Evolutionary conservation across 2,888 invertebrate genomes (phyloP), one percentile per base, ranked within the genome.

Genomic region (Melangyna quadrimaculata): DNA sequence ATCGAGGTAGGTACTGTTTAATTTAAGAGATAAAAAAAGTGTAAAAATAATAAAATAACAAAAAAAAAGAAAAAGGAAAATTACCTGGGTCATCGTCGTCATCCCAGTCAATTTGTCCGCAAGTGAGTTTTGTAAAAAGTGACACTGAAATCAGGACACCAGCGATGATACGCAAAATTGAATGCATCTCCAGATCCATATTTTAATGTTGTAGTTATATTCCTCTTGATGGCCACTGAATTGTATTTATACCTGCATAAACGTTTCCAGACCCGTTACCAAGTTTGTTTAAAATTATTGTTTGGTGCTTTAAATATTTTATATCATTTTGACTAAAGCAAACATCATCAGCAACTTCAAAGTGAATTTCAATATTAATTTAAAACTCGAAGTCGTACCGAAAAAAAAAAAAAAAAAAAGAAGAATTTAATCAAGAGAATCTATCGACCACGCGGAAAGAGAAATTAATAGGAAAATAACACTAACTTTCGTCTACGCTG

Each of bases 61-160:
- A n/a, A 75, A 22, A 22, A 12, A 22, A n/a, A n/a, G n/a, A n/a
- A n/a, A n/a, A 3, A 37, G 3, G 3, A 14, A 57, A 90, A 91
- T 91, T 89, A 92, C 92, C 92, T 90, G 92, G 92, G 91, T 92
- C 92, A 89, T 92, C 92, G 87, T 92, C 92, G 87, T 92, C 92
- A 84, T 92, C 92, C 92, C 92, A 92, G 89, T 92, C 92, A 88
- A 92, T 92, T 91, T 92, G 92, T 87, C 91, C 92, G 88, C 90
- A 90, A 88, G 91, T 90, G 84, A 91, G 89, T 87, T 90, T 89
- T 75, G 90, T 89, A 79, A 90, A 89, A 71, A 92, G 89, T 73
- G 90, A 87, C 80, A 91, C 88, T 75, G 91, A 87, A 80, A 90
- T 89, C 77, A 89, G 89, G 78, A 89, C 90, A 80, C 87, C 88